Percentiles rank a stretch among this genome's conserved stretches.
Conservation (phyloP, 2,113 vertebrate species). For the Orycteropus afer region DNA sequence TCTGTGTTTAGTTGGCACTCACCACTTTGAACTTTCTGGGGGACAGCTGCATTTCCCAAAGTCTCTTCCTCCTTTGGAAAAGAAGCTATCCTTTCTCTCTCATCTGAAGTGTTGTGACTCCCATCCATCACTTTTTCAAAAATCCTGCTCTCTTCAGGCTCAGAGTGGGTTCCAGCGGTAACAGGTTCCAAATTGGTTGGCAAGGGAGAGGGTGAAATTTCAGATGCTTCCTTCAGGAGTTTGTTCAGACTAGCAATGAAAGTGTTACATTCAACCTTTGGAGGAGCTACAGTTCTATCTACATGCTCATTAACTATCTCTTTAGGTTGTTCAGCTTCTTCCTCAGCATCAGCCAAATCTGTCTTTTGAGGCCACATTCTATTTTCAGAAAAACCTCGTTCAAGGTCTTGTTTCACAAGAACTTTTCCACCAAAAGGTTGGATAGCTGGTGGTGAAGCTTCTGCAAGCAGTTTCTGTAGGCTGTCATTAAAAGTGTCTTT, state of each 20-base stretch:
- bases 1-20: conserved; percentile 31
- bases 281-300: conserved; percentile 43
- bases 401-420: conserved; percentile 71
- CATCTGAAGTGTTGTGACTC: background rate
- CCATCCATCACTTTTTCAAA: conserved; percentile 39
- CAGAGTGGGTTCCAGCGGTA: background rate
- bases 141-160: background rate
- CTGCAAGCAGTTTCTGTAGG: conserved; percentile 70
- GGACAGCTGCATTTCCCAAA: background rate
- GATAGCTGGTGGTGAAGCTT: conserved; percentile 19
- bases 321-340: conserved; percentile 68
- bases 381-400: conserved; percentile 65
- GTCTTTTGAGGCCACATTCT: conserved; percentile 19
- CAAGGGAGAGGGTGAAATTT: background rate
- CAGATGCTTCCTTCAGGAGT: conserved; percentile 41
- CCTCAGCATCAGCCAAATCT: conserved; percentile 38
- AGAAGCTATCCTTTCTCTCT: background rate
- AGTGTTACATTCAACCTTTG: background rate
- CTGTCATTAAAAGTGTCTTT: conserved; percentile 63
- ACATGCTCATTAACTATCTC: conserved; percentile 71
- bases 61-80: conserved; percentile 39
- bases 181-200: background rate
- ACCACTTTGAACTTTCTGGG: conserved; percentile 5
- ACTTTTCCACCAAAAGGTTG: conserved; percentile 64
- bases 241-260: background rate